phyloP scores from a whole-genome alignment of 2,113 vertebrate species.

The Galbula dea region DNA sequence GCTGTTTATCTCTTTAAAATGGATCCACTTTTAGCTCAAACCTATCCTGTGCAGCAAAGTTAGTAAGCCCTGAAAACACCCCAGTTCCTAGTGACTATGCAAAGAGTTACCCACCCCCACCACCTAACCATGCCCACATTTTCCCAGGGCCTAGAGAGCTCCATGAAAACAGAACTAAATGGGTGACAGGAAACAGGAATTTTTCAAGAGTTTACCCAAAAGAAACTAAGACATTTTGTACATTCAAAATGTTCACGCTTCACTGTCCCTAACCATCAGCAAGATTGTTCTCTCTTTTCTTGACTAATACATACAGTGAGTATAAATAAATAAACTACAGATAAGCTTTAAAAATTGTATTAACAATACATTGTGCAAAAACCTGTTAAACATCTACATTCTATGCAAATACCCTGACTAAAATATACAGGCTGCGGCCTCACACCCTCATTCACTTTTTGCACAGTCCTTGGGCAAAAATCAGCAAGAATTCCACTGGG shows the following conservation, averaged over 20 bases:
- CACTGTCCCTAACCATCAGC: constrained; percentile 33
- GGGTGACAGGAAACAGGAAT: constrained; percentile 39
- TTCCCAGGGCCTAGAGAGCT: constrained; percentile 49
- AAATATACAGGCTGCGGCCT: constrained; percentile 69
- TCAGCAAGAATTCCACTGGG: background rate
- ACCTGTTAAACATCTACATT: constrained; percentile 77
- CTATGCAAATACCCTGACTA: constrained; percentile 85
- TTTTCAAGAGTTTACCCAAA: constrained; percentile 58
- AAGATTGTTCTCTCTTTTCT: constrained; percentile 66
- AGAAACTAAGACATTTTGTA: constrained; percentile 69
- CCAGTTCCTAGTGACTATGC: constrained; percentile 59
- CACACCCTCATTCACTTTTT: constrained; percentile 48
- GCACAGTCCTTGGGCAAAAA: constrained; percentile 27
- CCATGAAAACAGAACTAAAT: constrained; percentile 33
- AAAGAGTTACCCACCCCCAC: constrained; percentile 17
- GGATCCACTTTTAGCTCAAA: background rate
- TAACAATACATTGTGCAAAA: constrained; percentile 77
- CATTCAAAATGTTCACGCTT: constrained; percentile 74
- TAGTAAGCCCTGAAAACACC: constrained; percentile 70
- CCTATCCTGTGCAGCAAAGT: constrained; percentile 46
- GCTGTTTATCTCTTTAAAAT: background rate
- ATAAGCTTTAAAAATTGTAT: constrained; percentile 75
- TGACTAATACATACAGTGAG: constrained; percentile 71
- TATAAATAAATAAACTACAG: constrained; percentile 81
- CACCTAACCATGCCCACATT: constrained; percentile 5